Evolutionary conservation across 2,113 vertebrate genomes (phyloP), one percentile per base, ranked within the genome.

Genomic region (Psettodes erumei): DNA sequence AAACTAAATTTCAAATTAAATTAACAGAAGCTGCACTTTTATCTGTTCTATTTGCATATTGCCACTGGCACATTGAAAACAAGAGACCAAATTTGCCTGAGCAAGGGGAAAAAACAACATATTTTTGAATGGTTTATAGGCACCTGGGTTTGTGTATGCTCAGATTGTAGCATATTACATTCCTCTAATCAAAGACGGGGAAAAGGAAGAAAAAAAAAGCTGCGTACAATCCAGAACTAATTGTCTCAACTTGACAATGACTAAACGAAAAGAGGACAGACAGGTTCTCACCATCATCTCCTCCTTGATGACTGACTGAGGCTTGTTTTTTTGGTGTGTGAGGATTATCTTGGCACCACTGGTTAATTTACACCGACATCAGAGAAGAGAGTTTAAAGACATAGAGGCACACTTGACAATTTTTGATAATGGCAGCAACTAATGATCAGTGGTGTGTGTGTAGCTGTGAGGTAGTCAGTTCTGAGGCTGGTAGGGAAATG

Each of bases 11-110:
- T 69, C 18, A 42, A 69, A 77, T 77, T 40, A 58, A 68, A 74
- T 74, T 73, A 79, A 71, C 8, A 54, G 38, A 66, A 82, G 48
- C 50, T 64, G 58, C 48, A 55, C 50, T 77, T 61, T 59, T 28
- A 81, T 75, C 81, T 72, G 35, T 72, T 78, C 40, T 47, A 68
- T 69, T 69, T 76, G 47, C 69, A 85, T 78, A 48, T 59, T 54
- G 71, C 77, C 62, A 21, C n/a, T 61, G 59, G 77, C 63, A 21
- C n/a, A 19, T 40, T 48, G n/a, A 80, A 64, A 68, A 40, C 1
- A 1, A 74, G 21, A 35, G 33, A 30, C 3, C 2, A 38, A 53
- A 84, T 80, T 54, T 45, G 42, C 35, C 66, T 61, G 37, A 61
- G 37, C 32, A 37, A 63, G 23, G 30, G 6, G 25, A n/a, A 5